A percentile compares a stretch with the other conserved stretches of the same genome.
Evolutionary conservation across 1,140 invertebrate genomes (phyloP).

Genomic region (Cheumatopsyche charites): DNA sequence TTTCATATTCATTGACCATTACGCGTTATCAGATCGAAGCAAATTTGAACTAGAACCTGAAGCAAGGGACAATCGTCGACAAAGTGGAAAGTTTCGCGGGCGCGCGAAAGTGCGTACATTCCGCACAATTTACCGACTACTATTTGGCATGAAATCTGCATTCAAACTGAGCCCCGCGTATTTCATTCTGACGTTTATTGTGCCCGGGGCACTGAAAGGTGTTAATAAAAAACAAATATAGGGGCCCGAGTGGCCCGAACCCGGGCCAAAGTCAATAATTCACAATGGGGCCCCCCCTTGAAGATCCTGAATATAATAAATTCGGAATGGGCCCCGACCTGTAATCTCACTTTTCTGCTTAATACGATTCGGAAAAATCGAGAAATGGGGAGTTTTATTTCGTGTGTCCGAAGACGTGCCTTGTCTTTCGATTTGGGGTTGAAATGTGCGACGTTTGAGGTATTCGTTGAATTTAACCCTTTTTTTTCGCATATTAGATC

Average conservation of each 20-base stretch:
- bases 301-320: slow-evolving; percentile 41
- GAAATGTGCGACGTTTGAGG: not conserved
- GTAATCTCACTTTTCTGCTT: slow-evolving; percentile 34
- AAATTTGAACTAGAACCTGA: too few species aligned
- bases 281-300: slow-evolving; percentile 27
- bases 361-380: not conserved
- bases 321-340: slow-evolving; percentile 34
- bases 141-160: slow-evolving; percentile 47
- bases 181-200: slow-evolving; percentile 48
- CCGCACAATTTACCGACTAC: slow-evolving; percentile 41
- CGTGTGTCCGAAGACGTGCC: too few species aligned
- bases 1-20: too few species aligned
- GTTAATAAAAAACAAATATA: slow-evolving; percentile 49
- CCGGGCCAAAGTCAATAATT: slow-evolving; percentile 45
- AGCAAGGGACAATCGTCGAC: not conserved
- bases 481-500: too few species aligned
- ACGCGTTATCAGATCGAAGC: too few species aligned
- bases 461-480: not conserved
- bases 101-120: slow-evolving; percentile 35
- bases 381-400: too few species aligned
- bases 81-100: slow-evolving; percentile 6
- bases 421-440: not conserved
- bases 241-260: slow-evolving; percentile 37
- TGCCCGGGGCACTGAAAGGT: slow-evolving; percentile 45
- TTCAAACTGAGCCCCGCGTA: slow-evolving; percentile 45